Conservation (phyloP, 2,113 vertebrate species). For the Pycnonotus jocosus region DNA sequence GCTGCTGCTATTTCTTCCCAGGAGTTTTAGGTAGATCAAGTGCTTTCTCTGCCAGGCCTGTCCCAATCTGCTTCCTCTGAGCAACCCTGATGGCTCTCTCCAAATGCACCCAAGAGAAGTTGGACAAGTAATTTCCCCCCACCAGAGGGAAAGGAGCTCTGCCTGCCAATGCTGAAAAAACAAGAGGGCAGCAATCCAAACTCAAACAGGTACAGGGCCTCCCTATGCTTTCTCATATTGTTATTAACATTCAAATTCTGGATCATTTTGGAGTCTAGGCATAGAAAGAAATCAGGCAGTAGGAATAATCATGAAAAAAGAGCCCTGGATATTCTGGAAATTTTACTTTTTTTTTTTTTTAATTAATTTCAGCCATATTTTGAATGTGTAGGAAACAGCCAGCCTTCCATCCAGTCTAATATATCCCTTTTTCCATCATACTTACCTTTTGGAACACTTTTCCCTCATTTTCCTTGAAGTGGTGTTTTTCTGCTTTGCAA, state of each 20-base stretch:
- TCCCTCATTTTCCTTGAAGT: not conserved
- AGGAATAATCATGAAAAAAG: not conserved
- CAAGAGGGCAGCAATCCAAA: not conserved
- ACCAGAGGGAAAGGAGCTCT: not conserved
- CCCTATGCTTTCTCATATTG: not conserved
- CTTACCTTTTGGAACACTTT: not conserved
- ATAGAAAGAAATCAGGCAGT: not conserved
- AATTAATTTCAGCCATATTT: not conserved
- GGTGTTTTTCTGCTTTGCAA: not conserved
- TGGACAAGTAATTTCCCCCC: not conserved
- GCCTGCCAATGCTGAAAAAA: not conserved
- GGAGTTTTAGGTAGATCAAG: not conserved
- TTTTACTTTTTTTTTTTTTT: not conserved
- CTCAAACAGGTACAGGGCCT: not conserved
- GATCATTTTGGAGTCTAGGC: not conserved
- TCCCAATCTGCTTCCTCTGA: not conserved
- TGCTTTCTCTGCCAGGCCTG: not conserved
- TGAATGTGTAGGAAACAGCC: not conserved
- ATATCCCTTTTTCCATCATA: not conserved
- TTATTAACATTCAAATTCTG: not conserved
- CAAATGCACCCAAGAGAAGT: not conserved
- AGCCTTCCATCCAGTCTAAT: not conserved
- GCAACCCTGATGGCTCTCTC: not conserved
- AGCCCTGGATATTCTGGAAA: not conserved
- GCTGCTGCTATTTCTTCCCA: not conserved